A percentile compares a stretch with the other conserved stretches of the same genome.
These are phyloP conservation scores for Seriola aureovittata DNA, from an alignment of 2,113 vertebrate species.

Conservation along the genomic window DNA sequence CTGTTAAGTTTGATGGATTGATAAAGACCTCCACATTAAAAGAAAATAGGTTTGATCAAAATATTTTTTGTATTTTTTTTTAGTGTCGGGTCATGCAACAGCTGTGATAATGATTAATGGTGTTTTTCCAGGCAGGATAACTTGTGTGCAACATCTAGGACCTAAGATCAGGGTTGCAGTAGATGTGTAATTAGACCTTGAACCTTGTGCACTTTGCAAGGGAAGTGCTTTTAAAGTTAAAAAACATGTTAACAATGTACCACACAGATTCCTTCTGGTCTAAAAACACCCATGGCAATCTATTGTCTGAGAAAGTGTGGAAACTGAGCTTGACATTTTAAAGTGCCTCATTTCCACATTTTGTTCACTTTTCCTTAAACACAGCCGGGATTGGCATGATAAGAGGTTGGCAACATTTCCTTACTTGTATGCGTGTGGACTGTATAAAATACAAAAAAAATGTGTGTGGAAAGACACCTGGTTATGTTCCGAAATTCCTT, in stretches of 20 bases:
- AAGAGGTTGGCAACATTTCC: conserved; percentile 52
- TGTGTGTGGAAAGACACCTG: conserved; percentile 15
- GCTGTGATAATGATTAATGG: conserved; percentile 46
- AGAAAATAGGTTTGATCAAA: conserved; percentile 35
- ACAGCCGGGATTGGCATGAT: conserved; percentile 54
- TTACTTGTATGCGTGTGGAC: not conserved
- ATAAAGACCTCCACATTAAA: conserved; percentile 6
- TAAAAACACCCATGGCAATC: conserved; percentile 64
- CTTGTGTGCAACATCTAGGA: not conserved
- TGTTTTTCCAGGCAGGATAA: conserved; percentile 48
- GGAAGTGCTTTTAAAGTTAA: conserved; percentile 68
- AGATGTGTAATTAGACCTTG: conserved; percentile 44
- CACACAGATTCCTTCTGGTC: conserved; percentile 46
- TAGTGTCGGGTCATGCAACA: conserved; percentile 35
- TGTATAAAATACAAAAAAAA: not conserved
- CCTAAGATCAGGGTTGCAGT: conserved; percentile 45
- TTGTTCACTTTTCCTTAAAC: conserved; percentile 75
- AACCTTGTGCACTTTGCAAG: conserved; percentile 47
- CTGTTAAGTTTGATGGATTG: not conserved
- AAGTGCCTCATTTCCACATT: conserved; percentile 75
- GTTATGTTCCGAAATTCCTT: not conserved
- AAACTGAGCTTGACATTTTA: conserved; percentile 59
- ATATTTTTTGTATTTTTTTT: conserved; percentile 38
- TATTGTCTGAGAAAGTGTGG: conserved; percentile 65
- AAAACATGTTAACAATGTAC: conserved; percentile 67